Base-by-base conservation (phyloP, 35 echinoderm and acorn worm species). In the Heliocidaris tuberculata region DNA sequence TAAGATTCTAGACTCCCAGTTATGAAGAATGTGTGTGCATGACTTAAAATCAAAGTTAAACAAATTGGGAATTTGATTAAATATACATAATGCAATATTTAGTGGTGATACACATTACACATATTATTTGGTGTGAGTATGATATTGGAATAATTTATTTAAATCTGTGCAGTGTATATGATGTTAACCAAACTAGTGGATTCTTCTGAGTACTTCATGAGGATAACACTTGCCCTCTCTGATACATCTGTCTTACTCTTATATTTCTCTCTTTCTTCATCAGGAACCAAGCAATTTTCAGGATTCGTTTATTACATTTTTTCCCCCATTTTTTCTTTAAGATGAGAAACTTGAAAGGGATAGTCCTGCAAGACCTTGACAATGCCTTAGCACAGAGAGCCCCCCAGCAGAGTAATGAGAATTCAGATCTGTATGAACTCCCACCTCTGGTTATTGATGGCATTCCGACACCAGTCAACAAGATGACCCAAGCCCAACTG, bases 401-500 rank as follows among this genome's bases (percentile, higher is more conserved):
- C 0, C 96, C 95, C 24, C 94, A 95, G 60, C 97, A 90, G n/a
- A 85, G 93, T 12, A 94, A 49, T 5, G 97, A 97, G 15, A 96
- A 97, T 65, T 59, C 96, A 27, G 97, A 99, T 85, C 96, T 96
- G 48, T 96, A 97, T 90, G 98, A 97, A 50, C 93, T 97, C 15
- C 97, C 97, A 59, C 98, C 98, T 21, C 93, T 99, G 32, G 96
- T 97, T 13, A 96, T 99, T 27, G 97, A 97, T 88, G 96, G 97
- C 42, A 99, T 99, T 27, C 97, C 97, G 2, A 97, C 97, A n/a
- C 96, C 98, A 29, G 97, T 97, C 24, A 96, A 97, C 94, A 96
- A 99, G 89, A 99, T 99, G 98, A 99, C 98, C 52, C 98, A 99
- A 93, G 97, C 97, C 86, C 98, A 97, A 87, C 95, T 99, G 48